These are phyloP conservation scores for Phenacoccus solenopsis DNA, from an alignment of 1,140 invertebrate species.

Conservation along the genomic window DNA sequence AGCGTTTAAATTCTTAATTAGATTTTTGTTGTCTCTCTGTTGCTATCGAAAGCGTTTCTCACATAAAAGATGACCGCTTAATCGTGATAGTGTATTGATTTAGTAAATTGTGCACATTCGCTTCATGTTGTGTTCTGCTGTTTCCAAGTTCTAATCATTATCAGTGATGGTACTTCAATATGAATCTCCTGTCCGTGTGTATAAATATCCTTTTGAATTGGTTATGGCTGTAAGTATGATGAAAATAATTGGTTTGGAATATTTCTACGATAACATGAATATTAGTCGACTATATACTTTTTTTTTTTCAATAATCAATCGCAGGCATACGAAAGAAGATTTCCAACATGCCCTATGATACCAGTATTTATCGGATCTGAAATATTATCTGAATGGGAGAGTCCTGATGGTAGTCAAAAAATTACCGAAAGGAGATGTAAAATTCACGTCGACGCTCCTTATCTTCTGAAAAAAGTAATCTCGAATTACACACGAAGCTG, in stretches of 20 bases:
- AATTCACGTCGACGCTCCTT: slow-evolving; percentile 88
- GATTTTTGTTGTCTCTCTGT: not conserved
- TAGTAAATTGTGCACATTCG: not conserved
- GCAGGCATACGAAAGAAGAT: slow-evolving; percentile 84
- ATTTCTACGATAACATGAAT: not conserved
- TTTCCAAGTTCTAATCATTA: not conserved
- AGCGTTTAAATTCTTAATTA: not conserved
- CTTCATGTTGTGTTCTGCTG: too few species aligned
- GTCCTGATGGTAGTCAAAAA: slow-evolving; percentile 63
- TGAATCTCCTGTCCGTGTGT: slow-evolving; percentile 86
- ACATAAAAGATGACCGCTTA: not conserved
- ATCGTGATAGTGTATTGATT: not conserved
- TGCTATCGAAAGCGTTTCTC: not conserved
- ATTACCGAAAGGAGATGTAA: slow-evolving; percentile 81
- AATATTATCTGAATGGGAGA: slow-evolving; percentile 61
- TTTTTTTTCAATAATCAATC: not conserved
- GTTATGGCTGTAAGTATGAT: slow-evolving; percentile 81
- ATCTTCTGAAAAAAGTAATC: slow-evolving; percentile 82
- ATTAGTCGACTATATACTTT: not conserved
- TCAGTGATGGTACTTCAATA: slow-evolving; percentile 90
- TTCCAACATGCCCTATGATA: slow-evolving; percentile 89
- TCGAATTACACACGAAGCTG: slow-evolving; percentile 65
- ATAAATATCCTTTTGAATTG: slow-evolving; percentile 92
- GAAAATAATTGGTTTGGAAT: not conserved
- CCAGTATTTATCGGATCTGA: slow-evolving; percentile 88